Evolutionary conservation across 2,797 vertebrate species (phyloP), one percentile per base, ranked within the genome.

Genomic region (Darevskia nairensis): DNA sequence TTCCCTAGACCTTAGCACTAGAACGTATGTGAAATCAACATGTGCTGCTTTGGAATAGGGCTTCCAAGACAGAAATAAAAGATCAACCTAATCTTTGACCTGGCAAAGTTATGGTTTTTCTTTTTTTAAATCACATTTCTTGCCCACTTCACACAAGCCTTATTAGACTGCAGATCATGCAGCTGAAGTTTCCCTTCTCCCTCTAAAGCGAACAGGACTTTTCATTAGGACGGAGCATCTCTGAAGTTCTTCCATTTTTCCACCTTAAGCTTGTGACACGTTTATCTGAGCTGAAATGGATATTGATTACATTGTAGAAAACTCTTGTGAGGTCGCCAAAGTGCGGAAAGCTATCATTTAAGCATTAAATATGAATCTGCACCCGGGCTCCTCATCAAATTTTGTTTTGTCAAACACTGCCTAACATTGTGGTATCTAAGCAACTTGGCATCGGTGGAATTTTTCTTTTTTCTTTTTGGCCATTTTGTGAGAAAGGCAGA

Each of bases 21-120:
- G 95, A 96, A 96, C 90, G 95, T 96, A 96, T 97, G 96, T 97
- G 96, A 97, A 97, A 96, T 92, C 3, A 95, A 95, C 97, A 96
- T 96, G 95, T 96, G 96, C 95, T 95, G 94, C 95, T 96, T 96
- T 94, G 94, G 91, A 95, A 50, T 2, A 88, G 93, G 91, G 95
- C 93, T 95, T 95, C 96, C 93, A 89, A 92, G 94, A 92, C 83
- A 86, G 90, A 95, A 93, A 95, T 94, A 91, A 96, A 95, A 86
- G 88, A 91, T 93, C 94, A 93, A 95, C 92, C 94, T 95, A 91
- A 92, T 87, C 82, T 93, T 87, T 90, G 94, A 93, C 93, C 92
- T 86, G 89, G 91, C 93, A 93, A 92, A 79, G 8, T 46, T 82
- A n/a, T 50, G 50, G 3, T 35, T 27, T 32, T 55, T 17, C 89